These are phyloP conservation scores for Apodemus agrarius DNA, from an alignment of 2,797 vertebrate genomes.

Conservation along the genomic window DNA sequence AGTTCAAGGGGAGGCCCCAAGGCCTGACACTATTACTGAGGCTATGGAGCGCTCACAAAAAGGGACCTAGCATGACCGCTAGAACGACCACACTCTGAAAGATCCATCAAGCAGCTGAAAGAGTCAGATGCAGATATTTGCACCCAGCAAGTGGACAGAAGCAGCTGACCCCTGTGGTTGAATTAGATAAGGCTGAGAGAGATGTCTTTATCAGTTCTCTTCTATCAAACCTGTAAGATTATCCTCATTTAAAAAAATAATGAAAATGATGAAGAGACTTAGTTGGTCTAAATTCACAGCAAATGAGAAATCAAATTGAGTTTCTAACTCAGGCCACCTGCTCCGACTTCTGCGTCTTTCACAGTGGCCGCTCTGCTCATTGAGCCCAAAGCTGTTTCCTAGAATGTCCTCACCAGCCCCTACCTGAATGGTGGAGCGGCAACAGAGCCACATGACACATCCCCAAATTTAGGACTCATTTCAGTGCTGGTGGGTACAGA, in stretches of 20 bases:
- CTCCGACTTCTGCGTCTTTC: not conserved
- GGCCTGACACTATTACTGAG: no score
- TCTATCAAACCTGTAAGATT: not conserved
- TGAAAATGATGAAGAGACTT: not conserved
- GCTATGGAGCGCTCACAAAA: no score
- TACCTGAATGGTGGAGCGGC: not conserved
- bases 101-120: no score
- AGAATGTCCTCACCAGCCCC: not conserved
- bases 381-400: not conserved
- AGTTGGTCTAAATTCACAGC: constrained; percentile 2
- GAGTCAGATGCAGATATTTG: no score
- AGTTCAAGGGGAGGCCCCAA: no score
- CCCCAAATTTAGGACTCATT: not conserved
- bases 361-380: not conserved
- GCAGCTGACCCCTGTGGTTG: no score
- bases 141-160: no score
- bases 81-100: no score
- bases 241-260: not conserved
- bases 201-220: not conserved
- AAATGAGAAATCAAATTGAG: not conserved
- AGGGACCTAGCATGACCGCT: no score
- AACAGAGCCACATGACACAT: not conserved
- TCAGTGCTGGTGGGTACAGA: not conserved
- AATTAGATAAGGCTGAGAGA: no score
- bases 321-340: not conserved